Evolutionary conservation across 2,888 invertebrate genomes (phyloP).

Genomic region (Tipula vernalis): DNA sequence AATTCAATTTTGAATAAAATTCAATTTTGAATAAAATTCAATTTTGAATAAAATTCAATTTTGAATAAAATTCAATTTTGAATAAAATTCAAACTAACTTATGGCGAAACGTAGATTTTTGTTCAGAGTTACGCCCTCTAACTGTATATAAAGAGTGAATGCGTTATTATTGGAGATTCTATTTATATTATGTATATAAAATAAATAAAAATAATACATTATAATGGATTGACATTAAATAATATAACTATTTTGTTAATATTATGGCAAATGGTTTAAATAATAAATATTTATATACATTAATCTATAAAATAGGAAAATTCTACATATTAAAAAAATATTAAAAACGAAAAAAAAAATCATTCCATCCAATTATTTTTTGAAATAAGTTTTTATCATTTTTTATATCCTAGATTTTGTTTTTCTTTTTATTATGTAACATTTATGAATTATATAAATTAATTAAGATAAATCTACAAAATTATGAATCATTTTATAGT

Average conservation of each 20-base stretch:
- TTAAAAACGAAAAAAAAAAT: slow-evolving; percentile 9
- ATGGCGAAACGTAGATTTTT: too few relatives aligned
- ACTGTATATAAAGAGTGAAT: too few relatives aligned
- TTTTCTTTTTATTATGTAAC: neutral
- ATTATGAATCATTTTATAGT: neutral
- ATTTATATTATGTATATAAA: neutral
- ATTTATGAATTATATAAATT: neutral
- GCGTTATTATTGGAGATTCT: too few relatives aligned
- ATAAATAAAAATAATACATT: neutral
- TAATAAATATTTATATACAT: neutral
- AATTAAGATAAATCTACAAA: slow-evolving; percentile 6
- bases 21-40: too few relatives aligned
- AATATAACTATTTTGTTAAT: neutral
- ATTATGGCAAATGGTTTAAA: neutral
- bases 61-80: too few relatives aligned
- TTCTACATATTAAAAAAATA: neutral
- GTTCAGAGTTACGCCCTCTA: too few relatives aligned
- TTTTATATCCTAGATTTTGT: neutral
- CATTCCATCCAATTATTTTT: slow-evolving; percentile 15
- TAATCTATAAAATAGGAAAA: neutral
- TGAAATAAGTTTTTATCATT: neutral
- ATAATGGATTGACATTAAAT: too few relatives aligned
- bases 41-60: too few relatives aligned
- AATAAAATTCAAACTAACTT: too few relatives aligned
- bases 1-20: too few relatives aligned